Base-by-base conservation (phyloP, 2,113 vertebrate genomes). In the Sebastes schlegelii region DNA sequence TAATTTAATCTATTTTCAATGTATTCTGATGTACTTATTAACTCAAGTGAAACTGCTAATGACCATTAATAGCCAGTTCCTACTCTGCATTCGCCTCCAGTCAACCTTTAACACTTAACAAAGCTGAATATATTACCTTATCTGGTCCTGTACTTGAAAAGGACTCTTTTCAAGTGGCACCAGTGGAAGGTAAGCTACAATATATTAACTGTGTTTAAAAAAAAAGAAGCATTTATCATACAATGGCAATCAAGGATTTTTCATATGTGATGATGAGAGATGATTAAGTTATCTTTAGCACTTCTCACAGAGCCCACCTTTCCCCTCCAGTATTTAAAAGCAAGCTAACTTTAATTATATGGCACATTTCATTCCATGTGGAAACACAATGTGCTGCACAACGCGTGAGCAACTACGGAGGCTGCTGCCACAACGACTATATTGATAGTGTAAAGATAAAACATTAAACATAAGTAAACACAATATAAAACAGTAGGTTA, bases 121-220 rank as follows among this genome's bases (percentile, higher is more conserved):
- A 52, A 64, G 51, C 49, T 64, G 17, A 64, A 52, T 68, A 54
- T 13, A 48, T 4, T 57, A 49, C 21, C 51, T 48, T 14, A 54
- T 67, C 45, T 26, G 26, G 26, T 34, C 13, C 51, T 42, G 1
- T 4, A 49, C 8, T 46, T 48, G 4, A 80, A 46, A 34, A 54
- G 1, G 8, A 61, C 26, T 26, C 8, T 17, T 66, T 21, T 61
- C 7, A 45, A 45, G 16, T 48, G 60, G 52, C 60, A 64, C 21
- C 1, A 26, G 4, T 12, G 13, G 51, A n/a, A 48, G 42, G 43
- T 2, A 61, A 60, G 42, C 5, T 7, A 48, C 21, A 60, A 60
- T 58, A 72, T 19, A 61, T 43, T 21, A 21, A 57, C 34, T 55
- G 17, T 21, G 4, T 71, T 52, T 54, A 54, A 71, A 70, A 71